Evolutionary conservation across 1,140 invertebrate genomes (phyloP).

Genomic region (Holotrichia oblita): DNA sequence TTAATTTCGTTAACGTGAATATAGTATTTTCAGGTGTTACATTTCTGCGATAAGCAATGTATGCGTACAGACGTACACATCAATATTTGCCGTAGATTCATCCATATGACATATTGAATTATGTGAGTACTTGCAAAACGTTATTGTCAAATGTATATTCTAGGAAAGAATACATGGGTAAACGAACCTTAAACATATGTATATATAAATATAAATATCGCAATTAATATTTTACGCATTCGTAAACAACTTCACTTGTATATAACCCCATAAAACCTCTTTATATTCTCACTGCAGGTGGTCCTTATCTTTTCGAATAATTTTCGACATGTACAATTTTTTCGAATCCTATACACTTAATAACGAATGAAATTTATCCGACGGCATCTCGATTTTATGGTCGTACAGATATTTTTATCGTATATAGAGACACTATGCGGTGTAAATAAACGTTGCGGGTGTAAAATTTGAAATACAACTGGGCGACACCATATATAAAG

Average conservation of each 20-base stretch:
- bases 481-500: conserved; percentile 44
- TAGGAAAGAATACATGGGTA: no score
- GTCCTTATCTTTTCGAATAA: not conserved
- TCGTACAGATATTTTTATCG: not conserved
- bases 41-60: no score
- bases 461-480: conserved; percentile 46
- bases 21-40: no score
- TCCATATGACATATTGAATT: no score
- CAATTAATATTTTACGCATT: no score
- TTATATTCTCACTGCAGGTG: not conserved
- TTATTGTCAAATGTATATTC: no score
- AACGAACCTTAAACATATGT: no score
- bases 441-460: conserved; percentile 37
- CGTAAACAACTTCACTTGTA: not conserved
- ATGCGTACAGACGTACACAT: no score
- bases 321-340: not conserved
- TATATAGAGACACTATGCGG: not conserved
- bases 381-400: conserved; percentile 24
- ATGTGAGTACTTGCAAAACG: no score
- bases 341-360: not conserved
- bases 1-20: no score
- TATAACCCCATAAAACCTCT: not conserved
- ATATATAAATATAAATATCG: no score
- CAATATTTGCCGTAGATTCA: no score
- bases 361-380: conserved; percentile 24